Conservation (phyloP, 1,140 invertebrate species). For the Ips typographus region DNA sequence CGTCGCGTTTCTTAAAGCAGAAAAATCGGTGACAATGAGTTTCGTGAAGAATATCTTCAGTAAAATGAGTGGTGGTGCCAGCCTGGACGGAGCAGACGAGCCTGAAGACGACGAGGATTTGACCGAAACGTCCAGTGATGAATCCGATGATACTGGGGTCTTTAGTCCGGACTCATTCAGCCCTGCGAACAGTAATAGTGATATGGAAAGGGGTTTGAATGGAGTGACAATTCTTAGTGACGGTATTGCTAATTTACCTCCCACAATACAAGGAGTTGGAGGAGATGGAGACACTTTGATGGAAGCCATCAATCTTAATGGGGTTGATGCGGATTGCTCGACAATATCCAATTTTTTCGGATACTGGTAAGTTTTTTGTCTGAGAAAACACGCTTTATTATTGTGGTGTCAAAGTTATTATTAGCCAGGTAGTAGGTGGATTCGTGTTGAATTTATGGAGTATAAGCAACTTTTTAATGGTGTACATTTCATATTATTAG, state of each 20-base stretch:
- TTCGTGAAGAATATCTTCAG: constrained; percentile 47
- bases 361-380: constrained; percentile 46
- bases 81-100: constrained; percentile 33
- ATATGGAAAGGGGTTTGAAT: constrained; percentile 38
- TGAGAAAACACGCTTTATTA: neutral
- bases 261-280: neutral
- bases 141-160: constrained; percentile 47
- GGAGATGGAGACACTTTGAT: constrained; percentile 7
- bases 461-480: neutral
- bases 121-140: constrained; percentile 42
- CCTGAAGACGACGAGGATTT: constrained; percentile 47
- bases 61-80: constrained; percentile 36
- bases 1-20: constrained; percentile 17
- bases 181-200: constrained; percentile 43
- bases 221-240: constrained; percentile 7
- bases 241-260: neutral
- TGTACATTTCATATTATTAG: too few relatives aligned
- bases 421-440: constrained; percentile 5
- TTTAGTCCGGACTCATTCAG: constrained; percentile 39
- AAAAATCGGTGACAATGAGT: constrained; percentile 40
- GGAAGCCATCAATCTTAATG: constrained; percentile 4
- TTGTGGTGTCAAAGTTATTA: constrained; percentile 11
- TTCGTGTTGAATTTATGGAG: neutral
- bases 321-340: constrained; percentile 47
- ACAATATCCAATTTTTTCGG: constrained; percentile 51